These are phyloP conservation scores for Xylocampa areola DNA, from an alignment of 2,888 invertebrate genomes.

Conservation along the genomic window DNA sequence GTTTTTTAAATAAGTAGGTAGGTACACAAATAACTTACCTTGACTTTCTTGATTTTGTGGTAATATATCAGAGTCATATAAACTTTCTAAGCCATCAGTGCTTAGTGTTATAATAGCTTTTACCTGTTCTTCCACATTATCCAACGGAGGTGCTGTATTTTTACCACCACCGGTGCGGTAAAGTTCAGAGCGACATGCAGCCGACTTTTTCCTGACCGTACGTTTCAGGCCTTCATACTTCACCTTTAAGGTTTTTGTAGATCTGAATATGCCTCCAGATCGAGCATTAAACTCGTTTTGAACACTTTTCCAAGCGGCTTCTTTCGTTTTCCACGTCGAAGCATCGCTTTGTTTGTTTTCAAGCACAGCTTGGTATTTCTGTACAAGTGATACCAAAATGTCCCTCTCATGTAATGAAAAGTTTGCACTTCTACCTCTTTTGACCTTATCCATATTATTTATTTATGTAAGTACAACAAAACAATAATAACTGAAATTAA, in stretches of 20 bases:
- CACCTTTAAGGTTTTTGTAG: not conserved
- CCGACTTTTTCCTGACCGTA: constrained; percentile 15
- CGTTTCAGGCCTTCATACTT: not conserved
- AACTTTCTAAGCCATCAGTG: constrained; percentile 1
- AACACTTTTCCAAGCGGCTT: not conserved
- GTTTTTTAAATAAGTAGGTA: too few species aligned
- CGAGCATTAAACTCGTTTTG: constrained; percentile 1
- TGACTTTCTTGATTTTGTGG: not conserved
- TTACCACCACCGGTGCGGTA: constrained; percentile 16
- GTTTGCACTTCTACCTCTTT: too few species aligned
- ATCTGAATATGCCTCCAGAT: not conserved
- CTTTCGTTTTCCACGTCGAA: not conserved
- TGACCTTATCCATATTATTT: too few species aligned
- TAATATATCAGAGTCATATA: constrained; percentile 3
- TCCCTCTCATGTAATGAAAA: too few species aligned
- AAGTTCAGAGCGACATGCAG: constrained; percentile 11
- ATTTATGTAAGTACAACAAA: too few species aligned
- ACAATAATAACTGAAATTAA: too few species aligned
- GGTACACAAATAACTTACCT: not conserved
- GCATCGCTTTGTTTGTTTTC: constrained; percentile 1
- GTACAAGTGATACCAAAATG: too few species aligned
- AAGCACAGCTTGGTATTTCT: too few species aligned
- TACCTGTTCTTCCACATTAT: constrained; percentile 4
- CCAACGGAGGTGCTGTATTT: constrained; percentile 2
- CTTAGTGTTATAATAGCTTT: constrained; percentile 2